These are phyloP conservation scores for Rhizomys pruinosus DNA, from an alignment of 2,113 vertebrate species.

Conservation along the genomic window DNA sequence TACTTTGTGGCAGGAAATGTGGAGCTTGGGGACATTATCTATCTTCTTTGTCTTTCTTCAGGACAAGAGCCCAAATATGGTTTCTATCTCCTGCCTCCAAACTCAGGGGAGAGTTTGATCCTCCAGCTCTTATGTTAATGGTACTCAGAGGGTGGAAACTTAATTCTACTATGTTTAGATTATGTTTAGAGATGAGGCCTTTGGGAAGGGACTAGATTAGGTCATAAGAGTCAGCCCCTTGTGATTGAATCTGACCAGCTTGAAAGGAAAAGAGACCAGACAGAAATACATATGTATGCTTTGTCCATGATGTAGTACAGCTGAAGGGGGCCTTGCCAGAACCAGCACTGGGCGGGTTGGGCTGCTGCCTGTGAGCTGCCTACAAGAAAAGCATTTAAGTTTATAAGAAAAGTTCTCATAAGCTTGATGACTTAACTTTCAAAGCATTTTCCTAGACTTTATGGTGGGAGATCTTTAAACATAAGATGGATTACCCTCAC, in stretches of 20 bases:
- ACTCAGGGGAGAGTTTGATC: neutral
- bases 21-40: neutral
- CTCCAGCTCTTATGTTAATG: neutral
- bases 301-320: neutral
- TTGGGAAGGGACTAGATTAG: neutral
- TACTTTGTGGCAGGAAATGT: neutral
- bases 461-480: neutral
- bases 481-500: neutral
- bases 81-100: neutral
- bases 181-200: neutral
- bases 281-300: neutral
- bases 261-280: neutral
- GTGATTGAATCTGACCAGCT: neutral
- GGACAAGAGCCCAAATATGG: neutral
- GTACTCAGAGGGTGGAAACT: neutral
- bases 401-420: neutral
- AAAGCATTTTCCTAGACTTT: neutral
- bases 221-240: neutral
- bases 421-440: constrained; percentile 27
- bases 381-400: neutral
- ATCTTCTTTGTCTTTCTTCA: neutral
- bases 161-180: neutral
- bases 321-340: neutral
- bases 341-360: neutral
- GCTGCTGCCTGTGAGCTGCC: neutral